A percentile compares a stretch with the other conserved stretches of the same genome.
phyloP scores from a whole-genome alignment of 1,140 invertebrate species.

The Lineus longissimus region DNA sequence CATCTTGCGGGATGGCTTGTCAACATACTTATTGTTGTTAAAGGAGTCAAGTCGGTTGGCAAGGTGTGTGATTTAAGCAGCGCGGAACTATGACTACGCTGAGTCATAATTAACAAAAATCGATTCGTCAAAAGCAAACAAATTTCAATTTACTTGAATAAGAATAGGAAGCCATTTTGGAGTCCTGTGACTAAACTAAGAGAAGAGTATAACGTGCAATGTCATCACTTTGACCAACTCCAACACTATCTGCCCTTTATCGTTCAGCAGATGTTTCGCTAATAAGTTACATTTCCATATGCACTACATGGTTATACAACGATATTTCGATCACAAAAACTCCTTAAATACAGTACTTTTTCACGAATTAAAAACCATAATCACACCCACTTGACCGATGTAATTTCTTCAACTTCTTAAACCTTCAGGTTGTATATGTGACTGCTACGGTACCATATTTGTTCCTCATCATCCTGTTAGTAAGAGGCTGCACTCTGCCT shows the following conservation, averaged over 20 bases:
- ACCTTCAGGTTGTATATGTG: conserved; percentile 22
- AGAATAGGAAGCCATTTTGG: too few relatives aligned
- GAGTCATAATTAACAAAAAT: too few relatives aligned
- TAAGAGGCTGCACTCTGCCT: conserved; percentile 47
- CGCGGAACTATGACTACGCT: too few relatives aligned
- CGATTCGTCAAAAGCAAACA: too few relatives aligned
- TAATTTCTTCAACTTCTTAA: not conserved
- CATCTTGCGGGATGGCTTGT: conserved; percentile 52
- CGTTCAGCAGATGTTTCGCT: too few relatives aligned
- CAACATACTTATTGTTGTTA: conserved; percentile 57
- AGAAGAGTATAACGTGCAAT: too few relatives aligned
- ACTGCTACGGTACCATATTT: conserved; percentile 53
- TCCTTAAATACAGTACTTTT: not conserved
- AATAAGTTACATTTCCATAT: too few relatives aligned
- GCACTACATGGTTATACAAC: too few relatives aligned
- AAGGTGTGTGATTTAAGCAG: conserved; percentile 67
- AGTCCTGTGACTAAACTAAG: too few relatives aligned
- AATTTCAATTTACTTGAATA: not conserved
- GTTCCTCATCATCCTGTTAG: conserved; percentile 46
- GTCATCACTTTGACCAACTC: too few relatives aligned
- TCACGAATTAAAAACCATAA: not conserved
- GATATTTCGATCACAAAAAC: not conserved
- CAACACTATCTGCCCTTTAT: too few relatives aligned
- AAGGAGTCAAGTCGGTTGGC: conserved; percentile 93
- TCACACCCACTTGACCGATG: not conserved